These are phyloP conservation scores for Diabrotica undecimpunctata DNA, from an alignment of 1,140 invertebrate genomes.

Conservation along the genomic window DNA sequence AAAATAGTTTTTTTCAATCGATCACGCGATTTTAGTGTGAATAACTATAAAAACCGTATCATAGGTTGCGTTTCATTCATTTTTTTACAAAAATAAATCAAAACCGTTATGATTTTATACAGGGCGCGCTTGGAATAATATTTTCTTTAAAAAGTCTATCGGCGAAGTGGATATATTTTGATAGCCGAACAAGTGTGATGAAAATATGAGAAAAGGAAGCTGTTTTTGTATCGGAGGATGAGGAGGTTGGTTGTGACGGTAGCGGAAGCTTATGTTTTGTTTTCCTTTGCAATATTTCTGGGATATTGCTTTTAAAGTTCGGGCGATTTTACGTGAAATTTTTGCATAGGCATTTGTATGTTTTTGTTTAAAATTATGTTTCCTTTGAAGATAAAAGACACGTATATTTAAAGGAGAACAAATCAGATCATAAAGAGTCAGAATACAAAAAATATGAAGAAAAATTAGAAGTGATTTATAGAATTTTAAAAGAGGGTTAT, in stretches of 20 bases:
- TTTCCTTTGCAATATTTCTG: constrained; percentile 20
- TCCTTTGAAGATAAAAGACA: too few relatives aligned
- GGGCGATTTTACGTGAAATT: too few relatives aligned
- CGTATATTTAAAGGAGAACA: too few relatives aligned
- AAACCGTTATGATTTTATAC: constrained; percentile 27
- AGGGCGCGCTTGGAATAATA: constrained; percentile 33
- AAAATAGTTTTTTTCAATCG: too few relatives aligned
- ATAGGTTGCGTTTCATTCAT: constrained; percentile 22
- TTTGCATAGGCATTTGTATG: too few relatives aligned
- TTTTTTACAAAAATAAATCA: constrained; percentile 30
- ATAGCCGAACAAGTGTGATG: constrained; percentile 28
- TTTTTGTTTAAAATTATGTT: too few relatives aligned
- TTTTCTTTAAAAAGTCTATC: constrained; percentile 35
- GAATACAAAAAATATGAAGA: too few relatives aligned
- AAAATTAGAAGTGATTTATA: too few relatives aligned
- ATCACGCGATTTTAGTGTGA: too few relatives aligned
- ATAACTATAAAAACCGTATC: constrained; percentile 12
- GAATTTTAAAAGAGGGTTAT: too few relatives aligned
- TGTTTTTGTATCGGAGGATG: constrained; percentile 18
- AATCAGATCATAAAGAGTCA: too few relatives aligned
- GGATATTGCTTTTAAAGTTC: neutral
- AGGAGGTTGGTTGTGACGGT: neutral
- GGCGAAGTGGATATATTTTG: constrained; percentile 33
- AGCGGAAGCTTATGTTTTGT: constrained; percentile 23
- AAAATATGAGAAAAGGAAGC: constrained; percentile 19